Percentiles rank a stretch among this genome's conserved stretches.
Evolutionary conservation across 2,113 vertebrate genomes (phyloP).

Genomic region (Drymodes brunneopygia): DNA sequence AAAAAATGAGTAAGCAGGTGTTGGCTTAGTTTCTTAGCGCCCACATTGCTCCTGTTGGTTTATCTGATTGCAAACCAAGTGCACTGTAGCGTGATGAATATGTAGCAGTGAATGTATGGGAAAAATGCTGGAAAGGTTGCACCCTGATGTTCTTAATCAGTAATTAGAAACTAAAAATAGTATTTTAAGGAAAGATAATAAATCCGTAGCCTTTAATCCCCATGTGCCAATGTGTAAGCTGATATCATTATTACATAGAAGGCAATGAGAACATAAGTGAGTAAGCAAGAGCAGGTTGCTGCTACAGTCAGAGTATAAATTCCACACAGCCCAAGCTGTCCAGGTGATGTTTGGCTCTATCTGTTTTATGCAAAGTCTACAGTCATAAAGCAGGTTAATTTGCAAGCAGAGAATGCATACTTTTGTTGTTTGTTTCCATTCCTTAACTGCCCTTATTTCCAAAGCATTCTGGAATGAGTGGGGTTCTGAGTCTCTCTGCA

Average conservation of each 20-base stretch:
- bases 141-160: constrained; percentile 16
- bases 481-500: not conserved
- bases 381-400: not conserved
- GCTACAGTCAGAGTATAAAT: not conserved
- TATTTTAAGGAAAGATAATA: constrained; percentile 39
- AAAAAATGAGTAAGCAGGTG: not conserved
- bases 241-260: constrained; percentile 37
- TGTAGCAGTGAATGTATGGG: not conserved
- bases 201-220: constrained; percentile 46
- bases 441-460: not conserved
- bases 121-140: constrained; percentile 28
- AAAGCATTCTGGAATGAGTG: not conserved
- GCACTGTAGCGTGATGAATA: not conserved
- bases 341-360: not conserved
- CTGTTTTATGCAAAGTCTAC: not conserved
- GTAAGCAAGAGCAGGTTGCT: constrained; percentile 15
- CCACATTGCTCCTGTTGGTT: constrained; percentile 7
- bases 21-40: not conserved
- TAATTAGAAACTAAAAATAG: constrained; percentile 58
- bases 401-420: not conserved
- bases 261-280: not conserved
- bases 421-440: not conserved
- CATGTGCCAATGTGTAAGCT: constrained; percentile 24
- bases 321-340: not conserved
- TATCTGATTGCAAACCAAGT: constrained; percentile 37